Percentiles rank a stretch among this genome's conserved stretches.
These are phyloP conservation scores for Tipula helvola DNA, from an alignment of 2,888 invertebrate species.

Conservation along the genomic window DNA sequence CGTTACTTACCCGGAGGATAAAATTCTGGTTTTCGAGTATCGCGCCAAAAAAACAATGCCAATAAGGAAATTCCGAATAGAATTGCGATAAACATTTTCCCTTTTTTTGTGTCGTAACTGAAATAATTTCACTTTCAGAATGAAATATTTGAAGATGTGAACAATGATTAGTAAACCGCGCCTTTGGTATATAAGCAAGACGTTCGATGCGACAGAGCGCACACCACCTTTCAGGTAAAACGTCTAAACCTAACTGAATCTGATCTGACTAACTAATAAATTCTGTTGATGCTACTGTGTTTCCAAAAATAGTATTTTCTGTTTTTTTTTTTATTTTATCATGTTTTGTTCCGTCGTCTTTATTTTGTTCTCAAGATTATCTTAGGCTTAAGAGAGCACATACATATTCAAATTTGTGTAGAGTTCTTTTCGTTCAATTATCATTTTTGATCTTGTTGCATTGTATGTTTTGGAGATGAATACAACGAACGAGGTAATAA, in stretches of 20 bases:
- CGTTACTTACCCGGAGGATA: constrained; percentile 4
- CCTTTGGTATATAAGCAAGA: background rate
- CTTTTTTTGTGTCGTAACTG: background rate
- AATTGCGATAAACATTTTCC: background rate
- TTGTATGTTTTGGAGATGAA: background rate
- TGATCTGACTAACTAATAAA: background rate
- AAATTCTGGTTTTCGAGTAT: background rate
- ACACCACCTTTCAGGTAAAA: background rate
- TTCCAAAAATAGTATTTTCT: background rate
- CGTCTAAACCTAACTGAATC: background rate
- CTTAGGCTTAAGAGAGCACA: background rate
- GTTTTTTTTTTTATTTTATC: background rate
- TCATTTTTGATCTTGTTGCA: background rate
- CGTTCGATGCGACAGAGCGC: background rate
- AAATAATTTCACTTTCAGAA: background rate
- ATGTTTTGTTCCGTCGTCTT: background rate
- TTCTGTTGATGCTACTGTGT: background rate
- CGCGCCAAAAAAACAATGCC: background rate
- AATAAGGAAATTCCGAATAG: background rate
- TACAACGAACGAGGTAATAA: background rate
- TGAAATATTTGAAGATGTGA: background rate
- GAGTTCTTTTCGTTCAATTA: background rate
- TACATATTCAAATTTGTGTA: background rate
- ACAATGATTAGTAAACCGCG: too few species aligned
- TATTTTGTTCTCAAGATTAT: background rate